Evolutionary conservation across 2,888 invertebrate genomes (phyloP).

Genomic region (Sarcophaga subvicina): DNA sequence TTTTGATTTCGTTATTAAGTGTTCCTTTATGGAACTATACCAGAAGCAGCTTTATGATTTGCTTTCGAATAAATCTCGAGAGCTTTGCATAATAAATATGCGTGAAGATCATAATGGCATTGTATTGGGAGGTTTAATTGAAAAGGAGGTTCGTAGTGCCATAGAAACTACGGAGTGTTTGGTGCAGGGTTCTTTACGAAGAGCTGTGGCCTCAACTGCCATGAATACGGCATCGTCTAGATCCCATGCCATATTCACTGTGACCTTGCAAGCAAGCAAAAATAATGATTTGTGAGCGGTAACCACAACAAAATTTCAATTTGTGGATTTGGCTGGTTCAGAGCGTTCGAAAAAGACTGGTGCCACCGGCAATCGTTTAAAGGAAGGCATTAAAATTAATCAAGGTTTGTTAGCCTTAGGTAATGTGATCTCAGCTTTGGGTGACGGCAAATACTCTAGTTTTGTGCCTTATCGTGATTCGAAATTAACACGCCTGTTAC

Average conservation of each 20-base stretch:
- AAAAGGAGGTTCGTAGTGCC: constrained; percentile 84
- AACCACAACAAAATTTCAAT: constrained; percentile 92
- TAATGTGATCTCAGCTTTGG: constrained; percentile 96
- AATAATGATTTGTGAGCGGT: constrained; percentile 86
- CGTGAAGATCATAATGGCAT: constrained; percentile 88
- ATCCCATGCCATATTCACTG: constrained; percentile 94
- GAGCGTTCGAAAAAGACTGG: constrained; percentile 95
- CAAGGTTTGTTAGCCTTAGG: constrained; percentile 94
- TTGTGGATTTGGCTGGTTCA: constrained; percentile 96
- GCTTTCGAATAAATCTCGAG: constrained; percentile 86
- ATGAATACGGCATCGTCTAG: constrained; percentile 95
- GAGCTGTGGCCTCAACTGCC: constrained; percentile 94
- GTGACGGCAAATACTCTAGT: constrained; percentile 76
- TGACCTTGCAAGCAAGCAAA: constrained; percentile 86
- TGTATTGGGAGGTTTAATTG: constrained; percentile 85
- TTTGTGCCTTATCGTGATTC: too few species aligned
- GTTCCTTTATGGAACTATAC: constrained; percentile 94
- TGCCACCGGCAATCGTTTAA: constrained; percentile 93
- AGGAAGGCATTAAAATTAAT: constrained; percentile 96
- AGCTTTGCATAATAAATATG: constrained; percentile 90
- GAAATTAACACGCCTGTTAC: too few species aligned
- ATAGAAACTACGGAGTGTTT: constrained; percentile 87
- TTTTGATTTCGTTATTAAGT: constrained; percentile 86
- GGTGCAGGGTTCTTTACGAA: constrained; percentile 87
- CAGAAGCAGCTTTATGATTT: constrained; percentile 95